Conservation (phyloP, 1,140 invertebrate species). For the Conopomorpha cramerella region DNA sequence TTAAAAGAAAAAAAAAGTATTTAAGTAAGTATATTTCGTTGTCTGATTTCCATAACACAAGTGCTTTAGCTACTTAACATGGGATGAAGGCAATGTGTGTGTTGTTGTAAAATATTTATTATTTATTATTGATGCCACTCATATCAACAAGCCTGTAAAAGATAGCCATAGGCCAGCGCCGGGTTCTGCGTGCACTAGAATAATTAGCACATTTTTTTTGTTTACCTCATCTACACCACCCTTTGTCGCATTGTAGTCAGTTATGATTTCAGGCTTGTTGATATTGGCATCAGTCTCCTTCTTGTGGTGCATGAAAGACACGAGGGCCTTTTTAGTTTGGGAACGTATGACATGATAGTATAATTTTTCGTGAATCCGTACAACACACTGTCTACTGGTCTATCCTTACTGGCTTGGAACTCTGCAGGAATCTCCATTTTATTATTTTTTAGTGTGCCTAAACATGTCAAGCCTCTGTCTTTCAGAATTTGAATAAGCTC, state of each 20-base stretch:
- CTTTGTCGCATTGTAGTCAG: slow-evolving; percentile 42
- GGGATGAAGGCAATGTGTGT: too few relatives aligned
- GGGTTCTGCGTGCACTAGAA: slow-evolving; percentile 22
- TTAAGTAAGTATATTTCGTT: too few relatives aligned
- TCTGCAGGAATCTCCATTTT: slow-evolving; percentile 34
- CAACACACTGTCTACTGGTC: slow-evolving; percentile 6
- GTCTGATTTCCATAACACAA: too few relatives aligned
- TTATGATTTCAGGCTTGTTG: slow-evolving; percentile 37
- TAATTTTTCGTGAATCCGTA: slow-evolving; percentile 15
- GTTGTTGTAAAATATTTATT: too few relatives aligned
- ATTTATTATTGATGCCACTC: slow-evolving; percentile 19
- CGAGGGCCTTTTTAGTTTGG: slow-evolving; percentile 16
- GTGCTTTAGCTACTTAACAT: too few relatives aligned
- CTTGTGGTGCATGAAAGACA: slow-evolving; percentile 23
- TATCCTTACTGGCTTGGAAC: slow-evolving; percentile 7
- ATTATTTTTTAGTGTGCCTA: slow-evolving; percentile 53
- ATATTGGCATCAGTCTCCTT: slow-evolving; percentile 13
- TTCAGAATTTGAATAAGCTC: slow-evolving; percentile 22
- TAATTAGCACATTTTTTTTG: slow-evolving; percentile 34
- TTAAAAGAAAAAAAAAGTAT: too few relatives aligned
- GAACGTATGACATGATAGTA: slow-evolving; percentile 14
- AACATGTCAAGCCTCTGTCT: slow-evolving; percentile 24
- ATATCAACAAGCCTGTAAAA: slow-evolving; percentile 30
- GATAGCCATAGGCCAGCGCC: slow-evolving; percentile 34
- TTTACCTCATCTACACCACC: slow-evolving; percentile 38